Base-by-base conservation (phyloP, 2,113 vertebrate species). In the Anguilla japonica region DNA sequence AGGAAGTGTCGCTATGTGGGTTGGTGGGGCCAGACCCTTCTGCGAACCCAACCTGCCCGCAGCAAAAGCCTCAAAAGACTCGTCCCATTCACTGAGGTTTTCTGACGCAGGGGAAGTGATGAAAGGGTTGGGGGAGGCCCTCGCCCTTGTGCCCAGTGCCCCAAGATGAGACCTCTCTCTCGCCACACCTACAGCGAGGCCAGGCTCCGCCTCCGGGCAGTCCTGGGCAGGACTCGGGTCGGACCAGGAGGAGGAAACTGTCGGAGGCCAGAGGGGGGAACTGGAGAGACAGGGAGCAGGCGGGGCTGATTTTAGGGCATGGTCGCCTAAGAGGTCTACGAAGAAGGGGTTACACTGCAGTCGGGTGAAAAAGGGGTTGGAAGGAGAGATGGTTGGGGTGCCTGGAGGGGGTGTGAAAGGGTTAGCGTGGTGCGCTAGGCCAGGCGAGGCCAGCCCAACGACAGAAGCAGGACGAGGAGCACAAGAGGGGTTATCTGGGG, bases 251-350 rank as follows among this genome's bases (percentile, higher is more conserved):
- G 94, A 91, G 89, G 94, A 88, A 87, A 91, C 89, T 89, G 87
- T 87, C 87, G 86, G 50, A 88, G 91, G 93, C 96, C 91, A 92
- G 95, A 95, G 88, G 89, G 92, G 90, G 89, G 96, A 96, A 91
- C 97, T 97, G 93, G 97, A 97, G 94, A 97, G 96, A 97, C 94
- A 97, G 94, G 93, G 96, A 97, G 97, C 94, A 94, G 97, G 97
- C 91, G 92, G 95, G 92, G 94, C 91, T 94, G 94, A 94, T 90
- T 96, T 97, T 95, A 97, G 94, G 93, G 95, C 90, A 93, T 92
- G 91, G 92, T 95, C 90, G 86, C 94, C 94, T 87, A 96, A 89
- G 91, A 96, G 92, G 84, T 97, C 96, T 92, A 96, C 96, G 93
- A 95, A 97, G 94, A 98, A 98, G 85, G 97, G 97, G 91, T 98